Conservation (phyloP, 2,797 vertebrate species). For the Lateolabrax maculatus region DNA sequence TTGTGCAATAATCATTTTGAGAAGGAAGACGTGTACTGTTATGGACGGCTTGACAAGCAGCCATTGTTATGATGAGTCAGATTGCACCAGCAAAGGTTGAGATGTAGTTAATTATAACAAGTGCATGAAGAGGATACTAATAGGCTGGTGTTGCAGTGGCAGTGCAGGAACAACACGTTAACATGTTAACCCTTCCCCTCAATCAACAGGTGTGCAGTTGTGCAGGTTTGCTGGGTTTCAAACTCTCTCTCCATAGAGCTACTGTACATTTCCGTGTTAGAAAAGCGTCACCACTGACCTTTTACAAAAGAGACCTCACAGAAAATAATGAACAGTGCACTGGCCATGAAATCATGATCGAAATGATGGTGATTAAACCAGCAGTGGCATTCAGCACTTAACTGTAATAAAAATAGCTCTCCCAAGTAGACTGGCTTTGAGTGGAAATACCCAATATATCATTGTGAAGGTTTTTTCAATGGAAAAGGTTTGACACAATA, state of each 20-base stretch:
- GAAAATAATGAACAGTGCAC: conserved; percentile 73
- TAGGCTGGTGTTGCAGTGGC: conserved; percentile 12
- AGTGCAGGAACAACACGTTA: conserved; percentile 21
- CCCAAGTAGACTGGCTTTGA: conserved; percentile 5
- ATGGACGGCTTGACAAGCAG: conserved; percentile 1
- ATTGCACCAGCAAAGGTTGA: conserved; percentile 19
- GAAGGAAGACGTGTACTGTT: neutral
- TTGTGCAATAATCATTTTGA: conserved; percentile 11
- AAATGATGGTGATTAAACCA: conserved; percentile 68
- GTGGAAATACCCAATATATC: neutral
- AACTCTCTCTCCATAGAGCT: conserved; percentile 9
- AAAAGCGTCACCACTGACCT: conserved; percentile 74
- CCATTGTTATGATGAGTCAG: conserved; percentile 4
- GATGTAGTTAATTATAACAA: conserved; percentile 30
- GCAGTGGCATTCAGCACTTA: conserved; percentile 44
- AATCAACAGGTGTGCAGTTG: conserved; percentile 31
- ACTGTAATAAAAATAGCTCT: conserved; percentile 18
- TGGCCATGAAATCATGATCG: conserved; percentile 44
- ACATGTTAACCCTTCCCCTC: conserved; percentile 48
- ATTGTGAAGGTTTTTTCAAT: neutral
- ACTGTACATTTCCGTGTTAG: conserved; percentile 51
- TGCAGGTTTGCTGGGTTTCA: conserved; percentile 19
- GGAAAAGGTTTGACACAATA: conserved; percentile 11
- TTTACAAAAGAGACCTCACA: conserved; percentile 56
- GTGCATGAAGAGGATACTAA: conserved; percentile 42